Conservation (phyloP, 2,888 invertebrate species). For the Erpobdella octoculata region DNA sequence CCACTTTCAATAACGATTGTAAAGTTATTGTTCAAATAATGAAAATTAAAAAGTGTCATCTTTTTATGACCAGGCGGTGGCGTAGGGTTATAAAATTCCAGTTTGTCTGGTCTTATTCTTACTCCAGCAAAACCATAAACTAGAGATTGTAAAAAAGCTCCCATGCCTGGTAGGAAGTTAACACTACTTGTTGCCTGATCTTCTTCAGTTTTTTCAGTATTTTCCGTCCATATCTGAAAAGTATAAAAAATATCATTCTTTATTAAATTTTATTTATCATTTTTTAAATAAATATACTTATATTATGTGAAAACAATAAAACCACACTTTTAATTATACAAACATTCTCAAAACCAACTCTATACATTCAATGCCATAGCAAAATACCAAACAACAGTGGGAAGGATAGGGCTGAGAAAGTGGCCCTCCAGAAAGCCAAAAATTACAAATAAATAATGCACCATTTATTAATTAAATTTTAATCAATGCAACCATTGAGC, state of each 20-base stretch:
- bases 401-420: no score
- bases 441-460: no score
- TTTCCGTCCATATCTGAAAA: slow-evolving; percentile 40
- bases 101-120: slow-evolving; percentile 37
- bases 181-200: slow-evolving; percentile 35
- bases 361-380: not conserved
- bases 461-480: no score
- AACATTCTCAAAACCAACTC: not conserved
- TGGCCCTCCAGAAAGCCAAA: no score
- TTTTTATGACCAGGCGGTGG: slow-evolving; percentile 36
- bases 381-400: no score
- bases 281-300: no score
- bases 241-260: not conserved
- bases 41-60: slow-evolving; percentile 33
- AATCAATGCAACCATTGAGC: no score
- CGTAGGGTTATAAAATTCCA: slow-evolving; percentile 39
- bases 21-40: slow-evolving; percentile 35
- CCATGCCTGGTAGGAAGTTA: slow-evolving; percentile 40
- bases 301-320: no score
- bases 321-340: not conserved
- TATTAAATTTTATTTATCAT: not conserved
- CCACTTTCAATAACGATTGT: slow-evolving; percentile 33
- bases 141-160: slow-evolving; percentile 39
- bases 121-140: slow-evolving; percentile 39
- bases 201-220: slow-evolving; percentile 27